These are phyloP conservation scores for Pseudococcus jackbeardsleyi DNA, from an alignment of 2,888 invertebrate species.

Conservation along the genomic window DNA sequence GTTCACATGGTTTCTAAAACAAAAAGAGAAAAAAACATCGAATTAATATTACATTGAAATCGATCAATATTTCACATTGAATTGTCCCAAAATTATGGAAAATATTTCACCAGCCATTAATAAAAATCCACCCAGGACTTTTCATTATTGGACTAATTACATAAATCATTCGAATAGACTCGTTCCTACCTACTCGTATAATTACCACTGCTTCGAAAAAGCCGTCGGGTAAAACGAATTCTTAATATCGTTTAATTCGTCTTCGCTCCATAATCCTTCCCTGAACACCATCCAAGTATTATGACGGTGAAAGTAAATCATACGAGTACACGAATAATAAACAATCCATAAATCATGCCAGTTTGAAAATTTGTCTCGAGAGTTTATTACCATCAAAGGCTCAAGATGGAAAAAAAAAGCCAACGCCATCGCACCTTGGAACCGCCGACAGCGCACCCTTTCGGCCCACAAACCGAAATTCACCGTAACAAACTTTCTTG, in stretches of 20 bases:
- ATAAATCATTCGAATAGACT: conserved; percentile 24
- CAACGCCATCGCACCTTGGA: not conserved
- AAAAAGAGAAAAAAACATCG: not conserved
- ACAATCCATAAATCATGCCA: conserved; percentile 4
- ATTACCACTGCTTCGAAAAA: not conserved
- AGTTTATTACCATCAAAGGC: not conserved
- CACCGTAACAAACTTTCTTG: conserved; percentile 21
- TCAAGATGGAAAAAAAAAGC: not conserved
- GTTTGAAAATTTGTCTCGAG: not conserved
- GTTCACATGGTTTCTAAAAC: not conserved
- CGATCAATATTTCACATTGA: not conserved
- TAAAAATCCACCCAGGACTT: not conserved
- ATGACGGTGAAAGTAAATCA: conserved; percentile 1
- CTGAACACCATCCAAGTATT: not conserved
- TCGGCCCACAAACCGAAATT: not conserved
- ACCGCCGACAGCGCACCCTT: not conserved
- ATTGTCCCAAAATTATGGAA: not conserved
- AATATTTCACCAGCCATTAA: not conserved
- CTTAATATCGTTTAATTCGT: conserved; percentile 16
- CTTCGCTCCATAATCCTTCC: not conserved
- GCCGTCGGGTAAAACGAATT: not conserved
- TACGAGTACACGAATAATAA: conserved; percentile 9
- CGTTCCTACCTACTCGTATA: not conserved
- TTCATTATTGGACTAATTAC: conserved; percentile 6
- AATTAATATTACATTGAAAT: not conserved